Conservation (phyloP, 2,113 vertebrate genomes). For the Herpetotheres cachinnans region DNA sequence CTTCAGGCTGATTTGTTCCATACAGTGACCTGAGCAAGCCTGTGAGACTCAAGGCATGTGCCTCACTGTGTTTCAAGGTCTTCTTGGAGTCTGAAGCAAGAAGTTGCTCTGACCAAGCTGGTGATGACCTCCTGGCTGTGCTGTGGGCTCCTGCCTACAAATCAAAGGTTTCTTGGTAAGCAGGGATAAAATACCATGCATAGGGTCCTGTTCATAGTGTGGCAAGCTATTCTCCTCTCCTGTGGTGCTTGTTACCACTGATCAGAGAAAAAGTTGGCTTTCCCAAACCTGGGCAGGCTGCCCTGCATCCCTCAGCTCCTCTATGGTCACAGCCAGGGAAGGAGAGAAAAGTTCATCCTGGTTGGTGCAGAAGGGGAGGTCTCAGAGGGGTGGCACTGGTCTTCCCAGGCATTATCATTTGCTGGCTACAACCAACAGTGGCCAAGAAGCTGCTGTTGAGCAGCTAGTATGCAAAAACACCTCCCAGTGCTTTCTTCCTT, state of each 20-base stretch:
- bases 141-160: not conserved
- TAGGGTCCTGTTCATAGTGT: not conserved
- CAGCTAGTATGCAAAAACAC: not conserved
- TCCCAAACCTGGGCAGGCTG: not conserved
- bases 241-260: not conserved
- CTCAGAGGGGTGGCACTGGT: not conserved
- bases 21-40: not conserved
- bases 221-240: not conserved
- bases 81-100: not conserved
- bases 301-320: not conserved
- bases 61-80: not conserved
- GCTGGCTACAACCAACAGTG: not conserved
- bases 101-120: not conserved
- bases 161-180: not conserved
- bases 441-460: not conserved
- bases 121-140: not conserved
- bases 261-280: not conserved
- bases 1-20: constrained; percentile 51
- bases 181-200: not conserved
- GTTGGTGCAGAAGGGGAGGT: not conserved
- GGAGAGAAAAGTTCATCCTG: not conserved
- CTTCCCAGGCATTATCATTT: not conserved
- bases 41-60: fast-evolving
- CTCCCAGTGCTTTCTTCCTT: not conserved
- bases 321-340: not conserved